Evolutionary conservation across 2,113 vertebrate species (phyloP).

Genomic region (Indri indri): DNA sequence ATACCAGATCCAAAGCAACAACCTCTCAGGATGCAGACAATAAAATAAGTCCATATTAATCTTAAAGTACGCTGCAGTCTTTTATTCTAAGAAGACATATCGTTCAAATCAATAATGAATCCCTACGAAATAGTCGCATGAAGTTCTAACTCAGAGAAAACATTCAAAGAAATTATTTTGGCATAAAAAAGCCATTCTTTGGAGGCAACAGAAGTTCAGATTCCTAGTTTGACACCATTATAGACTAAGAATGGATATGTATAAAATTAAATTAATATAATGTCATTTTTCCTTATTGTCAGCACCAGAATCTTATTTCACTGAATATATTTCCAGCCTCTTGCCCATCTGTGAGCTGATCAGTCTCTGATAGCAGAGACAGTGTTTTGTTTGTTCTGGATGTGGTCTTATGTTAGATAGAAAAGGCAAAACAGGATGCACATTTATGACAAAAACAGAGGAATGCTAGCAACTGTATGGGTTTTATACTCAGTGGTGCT

Average conservation of each 20-base stretch:
- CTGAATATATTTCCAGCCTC: constrained; percentile 6
- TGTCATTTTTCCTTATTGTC: constrained; percentile 21
- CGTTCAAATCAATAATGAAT: constrained; percentile 20
- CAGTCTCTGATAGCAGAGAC: background rate
- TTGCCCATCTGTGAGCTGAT: background rate
- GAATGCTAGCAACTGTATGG: background rate
- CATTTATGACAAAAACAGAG: background rate
- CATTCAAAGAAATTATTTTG: constrained; percentile 11
- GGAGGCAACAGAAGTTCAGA: background rate
- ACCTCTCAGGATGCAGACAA: background rate
- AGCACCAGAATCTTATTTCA: constrained; percentile 27
- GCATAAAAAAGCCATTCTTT: background rate
- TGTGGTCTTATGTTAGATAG: constrained; percentile 21
- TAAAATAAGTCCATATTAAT: background rate
- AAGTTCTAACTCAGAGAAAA: constrained; percentile 11
- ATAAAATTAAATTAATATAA: constrained; percentile 19
- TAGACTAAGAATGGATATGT: background rate
- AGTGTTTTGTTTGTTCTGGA: constrained; percentile 58
- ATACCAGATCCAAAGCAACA: background rate
- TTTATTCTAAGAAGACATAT: background rate
- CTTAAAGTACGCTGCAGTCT: background rate
- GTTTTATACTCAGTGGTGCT: constrained; percentile 13
- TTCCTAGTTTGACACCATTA: background rate
- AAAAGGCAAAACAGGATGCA: constrained; percentile 67
- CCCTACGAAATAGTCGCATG: constrained; percentile 27